Base-by-base conservation (phyloP, 1,140 invertebrate genomes). In the Acyrthosiphon pisum region DNA sequence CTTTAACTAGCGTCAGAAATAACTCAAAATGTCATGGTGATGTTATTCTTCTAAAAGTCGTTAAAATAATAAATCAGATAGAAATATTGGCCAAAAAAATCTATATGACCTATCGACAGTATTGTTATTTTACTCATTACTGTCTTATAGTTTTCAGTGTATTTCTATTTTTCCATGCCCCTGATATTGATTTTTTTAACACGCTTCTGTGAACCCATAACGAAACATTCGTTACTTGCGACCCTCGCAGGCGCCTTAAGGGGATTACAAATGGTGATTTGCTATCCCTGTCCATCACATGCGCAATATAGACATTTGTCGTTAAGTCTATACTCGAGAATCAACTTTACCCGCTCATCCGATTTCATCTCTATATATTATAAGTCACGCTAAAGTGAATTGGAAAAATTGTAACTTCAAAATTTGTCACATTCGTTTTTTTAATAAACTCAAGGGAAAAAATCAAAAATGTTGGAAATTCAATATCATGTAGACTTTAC, bases 221-320 rank as follows among this genome's bases (percentile, higher is more conserved):
- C 50, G 22, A 53, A 53, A 53, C n/a, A 76, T 14, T 18, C 30
- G 14, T 76, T 76, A 76, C 30, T 14, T 76, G 14, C 6, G 30
- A 68, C 14, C 7, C 4, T 76, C 60, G 14, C 6, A n/a, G 14
- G 6, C 14, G 14, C 14, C n/a, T 76, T n/a, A 6, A 76, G 30
- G 60, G 60, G 60, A 76, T 76, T 76, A 76, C 60, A 76, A 76
- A 76, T 76, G n/a, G n/a, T 76, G n/a, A 76, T n/a, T 76, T 76
- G n/a, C 14, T 76, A 14, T n/a, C n/a, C 30, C 14, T 76, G 14
- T 76, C n/a, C 60, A 76, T 76, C n/a, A 60, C 30, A 76, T 76
- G 60, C 6, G 30, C 4, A 18, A 76, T n/a, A 76, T n/a, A 76
- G n/a, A n/a, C 14, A 76, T 76, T n/a, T n/a, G 30, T 76, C 30